Conservation (phyloP, 2,113 vertebrate genomes). For the Nibea coibor region DNA sequence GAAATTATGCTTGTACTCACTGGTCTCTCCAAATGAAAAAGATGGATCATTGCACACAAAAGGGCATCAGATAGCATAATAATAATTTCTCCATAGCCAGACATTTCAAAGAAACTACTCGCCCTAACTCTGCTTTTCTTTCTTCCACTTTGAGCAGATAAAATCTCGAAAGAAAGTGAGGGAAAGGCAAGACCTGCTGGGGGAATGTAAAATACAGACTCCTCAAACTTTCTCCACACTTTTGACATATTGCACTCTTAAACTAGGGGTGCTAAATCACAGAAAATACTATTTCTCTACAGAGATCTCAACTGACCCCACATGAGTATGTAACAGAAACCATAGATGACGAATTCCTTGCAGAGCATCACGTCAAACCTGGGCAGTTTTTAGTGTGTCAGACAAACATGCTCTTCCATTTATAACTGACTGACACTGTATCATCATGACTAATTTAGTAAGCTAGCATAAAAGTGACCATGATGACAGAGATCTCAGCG, state of each 20-base stretch:
- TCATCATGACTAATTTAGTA: background rate
- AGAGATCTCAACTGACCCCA: background rate
- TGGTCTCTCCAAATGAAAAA: background rate
- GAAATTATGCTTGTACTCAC: background rate
- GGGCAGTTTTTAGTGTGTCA: background rate
- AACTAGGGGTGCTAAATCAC: too few relatives aligned
- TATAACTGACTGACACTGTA: background rate
- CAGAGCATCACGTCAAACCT: background rate
- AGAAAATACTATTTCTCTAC: too few relatives aligned
- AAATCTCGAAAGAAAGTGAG: background rate
- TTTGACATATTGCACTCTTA: too few relatives aligned
- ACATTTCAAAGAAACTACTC: background rate
- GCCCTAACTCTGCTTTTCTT: background rate
- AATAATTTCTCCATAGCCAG: background rate
- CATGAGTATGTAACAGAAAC: slow-evolving; percentile 1
- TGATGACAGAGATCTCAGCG: background rate
- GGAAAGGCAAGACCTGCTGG: background rate
- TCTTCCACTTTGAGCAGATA: background rate
- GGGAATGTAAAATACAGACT: background rate
- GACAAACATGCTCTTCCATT: background rate
- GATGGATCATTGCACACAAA: background rate
- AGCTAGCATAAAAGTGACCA: background rate
- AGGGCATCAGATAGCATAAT: background rate
- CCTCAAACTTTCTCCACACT: background rate
- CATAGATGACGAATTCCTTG: background rate